Percentiles rank a stretch among this genome's conserved stretches.
phyloP scores from a whole-genome alignment of 2,113 vertebrate species.

The Elachura formosa region DNA sequence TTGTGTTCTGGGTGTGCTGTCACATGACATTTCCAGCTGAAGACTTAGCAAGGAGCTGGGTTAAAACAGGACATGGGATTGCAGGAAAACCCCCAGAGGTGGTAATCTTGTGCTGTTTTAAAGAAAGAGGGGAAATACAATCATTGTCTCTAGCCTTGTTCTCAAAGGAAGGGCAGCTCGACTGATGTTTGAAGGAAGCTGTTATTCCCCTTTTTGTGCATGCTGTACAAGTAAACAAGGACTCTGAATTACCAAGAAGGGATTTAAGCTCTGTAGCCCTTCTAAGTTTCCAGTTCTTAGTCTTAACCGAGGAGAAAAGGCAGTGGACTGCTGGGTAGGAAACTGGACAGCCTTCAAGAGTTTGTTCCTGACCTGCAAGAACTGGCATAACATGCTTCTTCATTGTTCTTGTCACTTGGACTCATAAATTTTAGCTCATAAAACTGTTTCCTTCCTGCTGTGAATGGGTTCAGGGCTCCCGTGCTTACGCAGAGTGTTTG shows the following conservation, averaged over 20 bases:
- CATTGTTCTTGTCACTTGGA: background rate
- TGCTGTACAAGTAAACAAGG: background rate
- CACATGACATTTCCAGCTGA: background rate
- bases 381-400: background rate
- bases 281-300: background rate
- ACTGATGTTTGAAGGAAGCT: background rate
- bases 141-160: rapidly evolving
- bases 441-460: background rate
- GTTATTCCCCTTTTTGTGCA: background rate
- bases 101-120: background rate
- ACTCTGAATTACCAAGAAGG: background rate
- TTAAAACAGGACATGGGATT: background rate
- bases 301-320: background rate
- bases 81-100: background rate
- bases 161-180: background rate
- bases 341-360: background rate
- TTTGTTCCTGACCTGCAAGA: background rate
- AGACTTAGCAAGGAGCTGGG: background rate
- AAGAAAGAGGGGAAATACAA: background rate
- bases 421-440: background rate
- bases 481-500: background rate
- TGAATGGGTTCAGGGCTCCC: background rate
- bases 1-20: background rate
- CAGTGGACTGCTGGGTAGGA: background rate
- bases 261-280: background rate